Conservation (phyloP, 2,797 vertebrate genomes). For the Crocodylus rhombifer region DNA sequence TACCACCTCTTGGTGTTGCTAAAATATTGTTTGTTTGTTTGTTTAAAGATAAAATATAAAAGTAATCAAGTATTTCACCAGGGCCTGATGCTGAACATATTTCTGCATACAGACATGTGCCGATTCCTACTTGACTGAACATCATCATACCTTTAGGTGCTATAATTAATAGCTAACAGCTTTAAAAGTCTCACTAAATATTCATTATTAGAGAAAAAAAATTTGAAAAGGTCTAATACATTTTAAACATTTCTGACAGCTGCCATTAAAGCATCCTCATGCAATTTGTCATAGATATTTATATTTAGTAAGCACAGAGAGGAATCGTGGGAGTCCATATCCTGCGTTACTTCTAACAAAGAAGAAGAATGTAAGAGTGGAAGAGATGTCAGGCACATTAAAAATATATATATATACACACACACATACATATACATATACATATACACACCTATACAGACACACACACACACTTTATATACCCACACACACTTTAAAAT, state of each 20-base stretch:
- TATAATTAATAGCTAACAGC: slow-evolving; percentile 62
- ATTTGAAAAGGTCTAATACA: slow-evolving; percentile 54
- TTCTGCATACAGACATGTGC: slow-evolving; percentile 6
- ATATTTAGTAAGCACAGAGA: slow-evolving; percentile 61
- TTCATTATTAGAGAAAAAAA: slow-evolving; percentile 44
- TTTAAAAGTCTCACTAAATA: slow-evolving; percentile 54
- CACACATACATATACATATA: too few relatives aligned
- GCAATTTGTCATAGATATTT: slow-evolving; percentile 67
- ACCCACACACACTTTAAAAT: too few relatives aligned
- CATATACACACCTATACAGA: background rate
- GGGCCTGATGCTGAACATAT: slow-evolving; percentile 11
- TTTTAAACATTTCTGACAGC: slow-evolving; percentile 70
- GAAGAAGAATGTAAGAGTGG: background rate
- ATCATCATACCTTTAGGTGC: slow-evolving; percentile 51
- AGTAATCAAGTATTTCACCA: background rate
- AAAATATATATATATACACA: background rate
- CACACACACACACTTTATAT: background rate
- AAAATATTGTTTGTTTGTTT: background rate
- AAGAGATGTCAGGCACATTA: background rate
- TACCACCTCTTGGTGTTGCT: slow-evolving; percentile 22
- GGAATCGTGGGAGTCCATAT: slow-evolving; percentile 22
- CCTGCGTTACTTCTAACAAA: background rate
- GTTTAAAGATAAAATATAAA: slow-evolving; percentile 16
- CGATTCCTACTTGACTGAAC: slow-evolving; percentile 6
- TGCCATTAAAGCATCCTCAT: slow-evolving; percentile 64